Percentiles rank a stretch among this genome's conserved stretches.
Conservation (phyloP, 2,113 vertebrate genomes). For the Pogona vitticeps region DNA sequence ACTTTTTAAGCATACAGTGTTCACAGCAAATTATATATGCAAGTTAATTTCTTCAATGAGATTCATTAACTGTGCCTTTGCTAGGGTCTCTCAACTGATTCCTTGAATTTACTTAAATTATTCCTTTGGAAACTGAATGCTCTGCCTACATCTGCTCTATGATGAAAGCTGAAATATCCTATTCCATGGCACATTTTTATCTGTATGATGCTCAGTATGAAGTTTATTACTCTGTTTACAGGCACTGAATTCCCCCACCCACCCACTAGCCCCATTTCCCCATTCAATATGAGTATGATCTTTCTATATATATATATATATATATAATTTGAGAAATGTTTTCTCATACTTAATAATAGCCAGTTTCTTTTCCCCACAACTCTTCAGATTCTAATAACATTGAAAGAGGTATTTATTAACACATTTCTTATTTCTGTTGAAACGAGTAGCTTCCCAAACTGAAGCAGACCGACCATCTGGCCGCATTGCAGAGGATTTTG, state of each 20-base stretch:
- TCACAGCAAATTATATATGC: background rate
- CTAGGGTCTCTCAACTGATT: background rate
- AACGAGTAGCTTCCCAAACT: accelerated
- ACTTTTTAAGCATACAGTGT: background rate
- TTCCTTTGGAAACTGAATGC: background rate
- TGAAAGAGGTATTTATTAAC: background rate
- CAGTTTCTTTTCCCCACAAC: background rate
- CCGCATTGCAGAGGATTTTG: background rate
- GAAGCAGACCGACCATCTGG: background rate
- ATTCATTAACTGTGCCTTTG: background rate
- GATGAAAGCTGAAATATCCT: background rate
- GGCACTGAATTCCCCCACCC: background rate
- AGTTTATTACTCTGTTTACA: background rate
- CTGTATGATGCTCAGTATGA: background rate
- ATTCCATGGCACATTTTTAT: background rate
- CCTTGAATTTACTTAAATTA: background rate
- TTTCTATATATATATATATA: background rate
- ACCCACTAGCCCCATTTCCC: background rate
- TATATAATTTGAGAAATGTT: background rate
- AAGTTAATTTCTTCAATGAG: conserved; percentile 16
- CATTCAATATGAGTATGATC: background rate
- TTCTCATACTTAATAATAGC: background rate
- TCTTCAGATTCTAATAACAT: background rate
- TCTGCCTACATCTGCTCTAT: background rate
- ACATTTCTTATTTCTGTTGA: background rate